Percentiles rank a stretch among this genome's conserved stretches.
These are phyloP conservation scores for Hyalella azteca DNA, from an alignment of 2,888 invertebrate genomes.

Conservation along the genomic window DNA sequence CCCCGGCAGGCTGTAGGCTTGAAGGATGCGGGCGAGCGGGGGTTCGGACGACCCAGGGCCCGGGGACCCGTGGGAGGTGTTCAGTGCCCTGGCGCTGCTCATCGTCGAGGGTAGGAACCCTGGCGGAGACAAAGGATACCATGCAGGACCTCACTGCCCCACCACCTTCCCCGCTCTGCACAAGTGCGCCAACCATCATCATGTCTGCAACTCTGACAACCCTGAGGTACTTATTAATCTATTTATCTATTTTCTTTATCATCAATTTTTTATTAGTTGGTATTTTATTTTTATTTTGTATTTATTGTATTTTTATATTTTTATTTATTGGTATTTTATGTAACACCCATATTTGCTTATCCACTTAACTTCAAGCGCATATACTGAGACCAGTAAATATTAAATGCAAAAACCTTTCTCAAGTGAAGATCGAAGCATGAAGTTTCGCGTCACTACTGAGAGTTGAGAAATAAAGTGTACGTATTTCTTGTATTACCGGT, in stretches of 20 bases:
- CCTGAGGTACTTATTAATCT: neutral
- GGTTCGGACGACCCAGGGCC: slow-evolving; percentile 52
- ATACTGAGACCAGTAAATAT: too few relatives aligned
- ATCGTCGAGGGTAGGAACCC: slow-evolving; percentile 70
- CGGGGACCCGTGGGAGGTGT: slow-evolving; percentile 66
- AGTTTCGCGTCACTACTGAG: too few relatives aligned
- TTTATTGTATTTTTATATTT: neutral
- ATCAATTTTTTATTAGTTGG: neutral
- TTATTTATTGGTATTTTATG: neutral
- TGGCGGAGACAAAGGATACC: slow-evolving; percentile 61
- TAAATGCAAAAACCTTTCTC: too few relatives aligned
- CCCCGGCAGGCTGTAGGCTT: neutral
- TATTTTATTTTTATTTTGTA: neutral
- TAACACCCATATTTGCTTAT: too few relatives aligned
- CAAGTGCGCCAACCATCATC: slow-evolving; percentile 59
- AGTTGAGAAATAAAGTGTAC: too few relatives aligned
- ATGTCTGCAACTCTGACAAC: slow-evolving; percentile 61
- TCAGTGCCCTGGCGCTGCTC: slow-evolving; percentile 70
- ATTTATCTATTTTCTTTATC: neutral
- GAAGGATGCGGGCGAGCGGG: slow-evolving; percentile 51
- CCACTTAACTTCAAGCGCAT: too few relatives aligned
- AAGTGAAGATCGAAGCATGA: too few relatives aligned
- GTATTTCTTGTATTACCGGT: too few relatives aligned
- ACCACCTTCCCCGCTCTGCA: slow-evolving; percentile 44
- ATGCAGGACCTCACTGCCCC: slow-evolving; percentile 57